Evolutionary conservation across 2,888 invertebrate species (phyloP), one percentile per base, ranked within the genome.

Genomic region (Brenthis hecate): DNA sequence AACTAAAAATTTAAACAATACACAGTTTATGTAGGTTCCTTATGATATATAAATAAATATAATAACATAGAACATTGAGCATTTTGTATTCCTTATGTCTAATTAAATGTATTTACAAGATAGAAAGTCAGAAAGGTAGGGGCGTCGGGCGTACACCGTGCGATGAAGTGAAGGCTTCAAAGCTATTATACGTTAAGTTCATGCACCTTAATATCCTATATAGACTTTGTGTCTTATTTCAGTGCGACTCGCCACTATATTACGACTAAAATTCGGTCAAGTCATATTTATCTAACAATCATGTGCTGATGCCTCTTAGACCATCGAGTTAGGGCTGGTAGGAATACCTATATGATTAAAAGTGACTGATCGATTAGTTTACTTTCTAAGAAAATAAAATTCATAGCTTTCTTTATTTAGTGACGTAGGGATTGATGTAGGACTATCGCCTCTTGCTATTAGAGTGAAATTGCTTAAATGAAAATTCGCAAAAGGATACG

Each of bases 51-150:
- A 68, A 48, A 58, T 54, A 65, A 50, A 23, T 6, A 65, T 47
- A 55, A 56, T 47, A 19, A 50, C n/a, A 28, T 36, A 23, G 48
- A 54, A 58, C 32, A 68, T 68, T 68, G 68, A 68, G 68, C 68
- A 68, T 55, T 60, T 68, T 19, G 8, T 60, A 56, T 68, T 11
- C 36, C 48, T 68, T 63, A 57, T 28, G 19, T 47, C 51, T 63
- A 32, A 32, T 54, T 54, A 63, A 19, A 60, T 56, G 3, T 64
- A 65, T 65, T 64, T 64, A 55, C n/a, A 58, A 58, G 6, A n/a
- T 51, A 55, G 48, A 36, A 56, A 62, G 13, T 23, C 43, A 28
- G 28, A 28, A 28, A 28, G 28, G 28, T 28, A 28, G 5, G 3
- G 28, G 28, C 28, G 28, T 28, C 28, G 3, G 5, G 28, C 28